These are phyloP conservation scores for Mellilla xanthometata DNA, from an alignment of 2,888 invertebrate species.

Conservation along the genomic window DNA sequence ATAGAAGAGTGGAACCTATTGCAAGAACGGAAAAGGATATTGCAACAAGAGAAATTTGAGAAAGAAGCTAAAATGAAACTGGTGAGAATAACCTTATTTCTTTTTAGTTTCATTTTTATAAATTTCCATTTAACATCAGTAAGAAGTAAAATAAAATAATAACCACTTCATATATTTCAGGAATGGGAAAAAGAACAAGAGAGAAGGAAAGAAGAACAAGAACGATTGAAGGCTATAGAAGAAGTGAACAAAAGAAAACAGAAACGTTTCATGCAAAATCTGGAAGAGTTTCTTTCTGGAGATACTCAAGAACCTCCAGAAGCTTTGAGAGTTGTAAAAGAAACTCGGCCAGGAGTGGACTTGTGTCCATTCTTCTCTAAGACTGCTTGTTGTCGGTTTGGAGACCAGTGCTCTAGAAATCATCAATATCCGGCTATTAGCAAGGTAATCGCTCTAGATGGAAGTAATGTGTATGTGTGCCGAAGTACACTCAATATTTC, in stretches of 20 bases:
- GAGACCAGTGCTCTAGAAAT: constrained; percentile 91
- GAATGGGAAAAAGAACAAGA: constrained; percentile 88
- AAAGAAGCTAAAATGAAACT: constrained; percentile 82
- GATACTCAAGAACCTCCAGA: constrained; percentile 83
- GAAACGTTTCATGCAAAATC: constrained; percentile 60
- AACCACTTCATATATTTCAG: too few relatives aligned
- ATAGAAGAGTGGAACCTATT: constrained; percentile 84
- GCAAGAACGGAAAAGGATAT: constrained; percentile 80
- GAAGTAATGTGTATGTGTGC: too few relatives aligned
- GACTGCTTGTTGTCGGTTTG: constrained; percentile 94
- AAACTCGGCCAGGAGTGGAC: constrained; percentile 87
- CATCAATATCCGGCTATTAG: constrained; percentile 91
- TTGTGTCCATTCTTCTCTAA: constrained; percentile 93
- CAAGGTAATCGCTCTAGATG: too few relatives aligned
- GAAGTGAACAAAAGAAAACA: constrained; percentile 78
- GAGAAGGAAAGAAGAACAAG: constrained; percentile 77
- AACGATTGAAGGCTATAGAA: constrained; percentile 77
- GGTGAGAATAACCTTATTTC: constrained; percentile 51
- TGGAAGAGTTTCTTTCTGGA: constrained; percentile 67
- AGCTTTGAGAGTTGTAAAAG: constrained; percentile 81
- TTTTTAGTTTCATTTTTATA: too few relatives aligned
- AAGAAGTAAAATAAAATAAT: too few relatives aligned
- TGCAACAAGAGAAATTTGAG: constrained; percentile 81
- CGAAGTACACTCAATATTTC: too few relatives aligned
- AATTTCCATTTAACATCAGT: too few relatives aligned